Base-by-base conservation (phyloP, 2,888 invertebrate genomes). In the Lasioglossum pauxillum region DNA sequence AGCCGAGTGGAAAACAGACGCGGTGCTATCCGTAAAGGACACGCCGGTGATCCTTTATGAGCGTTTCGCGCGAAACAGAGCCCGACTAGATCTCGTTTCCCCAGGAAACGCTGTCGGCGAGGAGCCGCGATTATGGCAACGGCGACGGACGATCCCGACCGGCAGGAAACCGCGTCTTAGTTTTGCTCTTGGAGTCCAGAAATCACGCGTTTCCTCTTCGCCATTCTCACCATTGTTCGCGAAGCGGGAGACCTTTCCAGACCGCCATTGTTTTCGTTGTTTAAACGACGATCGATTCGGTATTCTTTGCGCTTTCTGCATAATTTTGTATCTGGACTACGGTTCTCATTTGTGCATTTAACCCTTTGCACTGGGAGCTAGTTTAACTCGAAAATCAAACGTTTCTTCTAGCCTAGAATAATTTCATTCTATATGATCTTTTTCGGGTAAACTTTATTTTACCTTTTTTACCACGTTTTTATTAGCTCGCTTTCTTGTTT, bases 201-300 rank as follows among this genome's bases (percentile, higher is more conserved):
- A 85, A 80, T 80, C 85, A 19, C 57, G 74, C 69, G 77, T 85
- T 85, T 85, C 80, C 85, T 79, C 57, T 41, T 38, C 41, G n/a
- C 57, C 16, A 12, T 85, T 85, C 85, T 35, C 85, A 85, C 80
- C 38, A 80, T 85, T 85, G 85, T 85, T 79, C 14, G 27, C 41
- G 3, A 19, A 7, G 16, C 38, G 23, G 19, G 27, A 27, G n/a
- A 31, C 67, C 38, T 35, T 35, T 35, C 38, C 19, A 38, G 67
- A 38, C 67, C 67, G 67, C 67, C 10, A 38, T 38, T 35, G 4
- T 35, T 35, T 69, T 69, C 16, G 44, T 23, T 23, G 10, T 38
- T 38, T 23, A 38, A 64, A 64, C 16, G 16, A 2, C 16, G 27
- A 31, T 64, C 31, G 64, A 31, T 31, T 64, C 31, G n/a, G n/a